Evolutionary conservation across 1,140 invertebrate genomes (phyloP), one percentile per base, ranked within the genome.

Genomic region (Belonocnema kinseyi): DNA sequence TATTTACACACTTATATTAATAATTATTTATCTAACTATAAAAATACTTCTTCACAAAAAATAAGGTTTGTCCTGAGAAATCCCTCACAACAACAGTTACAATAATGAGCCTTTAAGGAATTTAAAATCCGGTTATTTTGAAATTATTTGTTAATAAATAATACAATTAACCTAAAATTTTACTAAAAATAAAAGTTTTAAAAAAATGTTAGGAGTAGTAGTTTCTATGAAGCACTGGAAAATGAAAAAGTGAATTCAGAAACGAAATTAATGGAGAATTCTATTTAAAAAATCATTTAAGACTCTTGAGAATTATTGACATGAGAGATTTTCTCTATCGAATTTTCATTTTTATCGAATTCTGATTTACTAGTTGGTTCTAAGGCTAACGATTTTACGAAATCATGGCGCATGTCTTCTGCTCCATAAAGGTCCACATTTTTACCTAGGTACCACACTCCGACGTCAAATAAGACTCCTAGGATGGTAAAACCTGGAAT

Each of bases 391-490:
- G 58, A 66, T 72, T 86, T 87, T 12, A 88, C 83, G 61, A 90
- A 89, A 56, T 87, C 88, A 16, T 79, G 85, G 51, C 88, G 83
- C 75, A 82, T 89, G 77, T 91, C 89, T n/a, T 87, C 86, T n/a
- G 93, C 92, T 14, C 92, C 93, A 79, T 94, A 94, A 3, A 94
- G 87, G 85, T 94, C 93, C 53, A 94, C 82, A 85, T 92, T 84
- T 72, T 92, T 92, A 2, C 91, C 92, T 5, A 93, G 90, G 79
- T 93, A 93, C 86, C 93, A 94, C 0, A 94, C 93, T 1, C 90
- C 80, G 8, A 85, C 86, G 77, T 94, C 93, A 52, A 94, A 93
- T 17, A 93, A 17, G 17, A 93, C 90, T 50, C 93, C 93, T 50
- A 94, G 81, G 0, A 89, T 82, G 16, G 92, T 93, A n/a, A 94